Evolutionary conservation across 2,797 vertebrate species (phyloP), one percentile per base, ranked within the genome.

Genomic region (Typhlichthys eigenmanni): DNA sequence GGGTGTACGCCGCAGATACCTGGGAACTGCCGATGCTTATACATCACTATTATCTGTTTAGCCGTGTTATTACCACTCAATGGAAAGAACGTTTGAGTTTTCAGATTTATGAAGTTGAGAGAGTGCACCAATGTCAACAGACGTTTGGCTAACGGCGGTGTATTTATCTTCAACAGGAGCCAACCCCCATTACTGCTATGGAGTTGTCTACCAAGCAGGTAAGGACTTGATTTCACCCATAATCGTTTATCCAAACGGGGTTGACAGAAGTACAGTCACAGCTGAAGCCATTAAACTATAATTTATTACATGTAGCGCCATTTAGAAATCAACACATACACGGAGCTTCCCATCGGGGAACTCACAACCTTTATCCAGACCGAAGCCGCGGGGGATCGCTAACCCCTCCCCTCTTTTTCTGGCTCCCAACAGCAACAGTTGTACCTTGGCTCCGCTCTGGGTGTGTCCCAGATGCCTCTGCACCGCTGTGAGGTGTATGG

Each of bases 121-220:
- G 32, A 52, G 11, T 57, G 6, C 13, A n/a, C 47, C 5, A 16
- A 9, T 13, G 10, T 64, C 47, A 6, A 24, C 12, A 55, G 5
- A 59, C 48, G 16, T 51, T 60, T 52, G 34, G 9, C 60, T 69
- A 55, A 75, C 72, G 71, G 14, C 13, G 5, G 64, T 69, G 5
- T 77, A 11, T 78, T 78, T 84, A 46, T 75, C 79, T 59, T 79
- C 34, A 75, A 62, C 83, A 99, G 97, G 97, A 99, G 72, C 95
- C 96, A 4, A 94, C 94, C 58, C 74, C 90, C 79, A 96, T 99
- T 78, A 96, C 95, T 34, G 95, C 95, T 2, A 98, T 99, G 96
- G 95, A 98, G 79, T 94, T 99, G 85, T 99, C 97, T 55, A 98
- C 97, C 60, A 99, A 99, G 80, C 97, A 99, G 95, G 97, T 92